phyloP scores from a whole-genome alignment of 2,113 vertebrate genomes.

The Saguinus midas region DNA sequence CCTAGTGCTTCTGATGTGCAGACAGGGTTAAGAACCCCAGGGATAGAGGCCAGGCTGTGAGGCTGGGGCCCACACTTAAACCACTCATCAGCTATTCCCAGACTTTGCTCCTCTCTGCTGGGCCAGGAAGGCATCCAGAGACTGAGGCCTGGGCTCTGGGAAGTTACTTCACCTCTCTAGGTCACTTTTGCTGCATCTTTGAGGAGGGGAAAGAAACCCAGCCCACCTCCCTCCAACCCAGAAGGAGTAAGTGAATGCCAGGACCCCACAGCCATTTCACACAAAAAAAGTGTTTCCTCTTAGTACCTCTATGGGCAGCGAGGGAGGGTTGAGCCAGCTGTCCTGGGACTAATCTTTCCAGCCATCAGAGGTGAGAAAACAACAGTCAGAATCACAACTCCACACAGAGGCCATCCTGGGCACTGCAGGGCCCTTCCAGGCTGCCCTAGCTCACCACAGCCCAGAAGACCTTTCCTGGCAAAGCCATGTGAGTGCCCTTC shows the following conservation, averaged over 20 bases:
- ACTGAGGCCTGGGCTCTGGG: background rate
- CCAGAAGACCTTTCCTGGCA: background rate
- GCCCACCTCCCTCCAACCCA: background rate
- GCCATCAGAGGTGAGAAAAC: background rate
- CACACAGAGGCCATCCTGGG: slow-evolving; percentile 83
- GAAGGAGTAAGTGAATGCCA: background rate
- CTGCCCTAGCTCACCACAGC: background rate
- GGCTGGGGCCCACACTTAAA: background rate
- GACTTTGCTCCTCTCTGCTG: background rate
- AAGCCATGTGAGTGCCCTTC: accelerated
- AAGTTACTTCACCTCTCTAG: background rate
- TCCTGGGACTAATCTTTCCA: background rate
- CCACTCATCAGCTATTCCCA: background rate
- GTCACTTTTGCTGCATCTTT: background rate
- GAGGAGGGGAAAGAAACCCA: background rate
- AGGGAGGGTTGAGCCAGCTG: background rate
- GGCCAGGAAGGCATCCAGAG: background rate
- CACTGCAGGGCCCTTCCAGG: slow-evolving; percentile 78
- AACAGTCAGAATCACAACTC: slow-evolving; percentile 78
- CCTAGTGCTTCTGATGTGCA: background rate
- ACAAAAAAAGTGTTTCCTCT: background rate
- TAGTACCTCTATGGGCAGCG: background rate
- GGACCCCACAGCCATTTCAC: background rate
- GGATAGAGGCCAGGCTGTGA: background rate
- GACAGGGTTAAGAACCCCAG: background rate